phyloP scores from a whole-genome alignment of 2,797 vertebrate genomes.

The Rhincodon typus region DNA sequence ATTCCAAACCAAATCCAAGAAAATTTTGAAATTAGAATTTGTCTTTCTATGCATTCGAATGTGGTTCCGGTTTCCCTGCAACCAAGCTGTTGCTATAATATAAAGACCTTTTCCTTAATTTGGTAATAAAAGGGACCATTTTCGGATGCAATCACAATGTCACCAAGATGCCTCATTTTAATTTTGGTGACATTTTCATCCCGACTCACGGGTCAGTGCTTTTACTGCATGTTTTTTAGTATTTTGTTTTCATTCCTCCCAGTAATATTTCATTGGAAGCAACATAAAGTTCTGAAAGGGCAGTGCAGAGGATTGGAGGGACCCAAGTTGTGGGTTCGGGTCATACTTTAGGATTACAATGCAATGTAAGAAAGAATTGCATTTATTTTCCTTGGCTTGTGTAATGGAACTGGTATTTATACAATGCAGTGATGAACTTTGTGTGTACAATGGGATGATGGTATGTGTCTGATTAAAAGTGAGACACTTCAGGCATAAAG shows the following conservation, averaged over 20 bases:
- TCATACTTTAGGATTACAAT: constrained; percentile 11
- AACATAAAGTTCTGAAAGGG: background rate
- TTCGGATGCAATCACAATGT: background rate
- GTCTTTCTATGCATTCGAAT: background rate
- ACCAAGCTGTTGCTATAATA: background rate
- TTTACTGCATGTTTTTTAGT: constrained; percentile 26
- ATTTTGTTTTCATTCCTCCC: constrained; percentile 27
- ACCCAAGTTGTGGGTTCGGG: background rate
- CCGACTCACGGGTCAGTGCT: constrained; percentile 2
- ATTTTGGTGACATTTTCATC: background rate
- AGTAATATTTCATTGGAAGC: background rate
- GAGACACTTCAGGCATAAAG: background rate
- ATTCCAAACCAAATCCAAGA: background rate
- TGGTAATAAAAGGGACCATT: constrained; percentile 34
- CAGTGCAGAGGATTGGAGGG: background rate
- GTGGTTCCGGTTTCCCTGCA: constrained; percentile 21
- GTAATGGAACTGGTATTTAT: constrained; percentile 25
- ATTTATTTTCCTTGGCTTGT: constrained; percentile 28
- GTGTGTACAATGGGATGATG: background rate
- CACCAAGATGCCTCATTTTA: no score
- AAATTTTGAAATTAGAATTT: background rate
- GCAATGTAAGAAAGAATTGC: background rate
- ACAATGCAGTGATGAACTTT: constrained; percentile 4
- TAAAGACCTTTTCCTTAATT: background rate
- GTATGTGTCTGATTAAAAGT: background rate